phyloP scores from a whole-genome alignment of 2,113 vertebrate genomes.

The Anguilla japonica region DNA sequence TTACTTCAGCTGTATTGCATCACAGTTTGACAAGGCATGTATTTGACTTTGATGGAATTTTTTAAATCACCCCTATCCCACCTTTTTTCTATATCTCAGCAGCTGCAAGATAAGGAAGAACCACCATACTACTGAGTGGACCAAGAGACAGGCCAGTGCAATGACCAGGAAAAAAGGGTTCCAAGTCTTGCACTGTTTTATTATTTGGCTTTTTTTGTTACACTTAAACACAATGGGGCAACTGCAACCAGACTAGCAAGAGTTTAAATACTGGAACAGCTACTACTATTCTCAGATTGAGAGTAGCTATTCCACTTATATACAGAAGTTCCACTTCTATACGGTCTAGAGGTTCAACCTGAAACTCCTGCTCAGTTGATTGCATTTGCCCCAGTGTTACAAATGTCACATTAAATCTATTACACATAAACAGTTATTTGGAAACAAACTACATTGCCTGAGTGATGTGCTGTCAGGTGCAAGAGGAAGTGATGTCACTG shows the following conservation, averaged over 20 bases:
- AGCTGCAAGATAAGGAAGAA: slow-evolving; percentile 51
- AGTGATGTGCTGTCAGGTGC: not conserved
- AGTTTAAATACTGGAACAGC: no score
- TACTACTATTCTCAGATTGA: no score
- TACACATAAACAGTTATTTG: not conserved
- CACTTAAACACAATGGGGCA: not conserved
- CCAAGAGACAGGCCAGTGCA: slow-evolving; percentile 9
- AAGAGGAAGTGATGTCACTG: not conserved
- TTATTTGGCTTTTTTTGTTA: not conserved
- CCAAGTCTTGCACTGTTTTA: slow-evolving; percentile 21
- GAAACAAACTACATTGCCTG: not conserved
- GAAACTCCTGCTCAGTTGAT: no score
- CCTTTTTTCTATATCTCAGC: slow-evolving; percentile 48
- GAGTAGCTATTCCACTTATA: no score
- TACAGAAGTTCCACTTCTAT: no score
- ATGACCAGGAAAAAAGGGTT: not conserved
- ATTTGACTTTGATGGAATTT: not conserved
- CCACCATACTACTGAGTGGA: not conserved
- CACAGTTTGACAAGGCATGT: not conserved
- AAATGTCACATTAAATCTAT: not conserved
- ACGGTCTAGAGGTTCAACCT: no score
- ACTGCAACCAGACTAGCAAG: no score
- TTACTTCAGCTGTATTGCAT: not conserved
- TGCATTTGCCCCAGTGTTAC: not conserved
- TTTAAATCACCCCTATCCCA: no score